A percentile compares a stretch with the other conserved stretches of the same genome.
These are phyloP conservation scores for Salarias fasciatus DNA, from an alignment of 2,797 vertebrate species.

Conservation along the genomic window DNA sequence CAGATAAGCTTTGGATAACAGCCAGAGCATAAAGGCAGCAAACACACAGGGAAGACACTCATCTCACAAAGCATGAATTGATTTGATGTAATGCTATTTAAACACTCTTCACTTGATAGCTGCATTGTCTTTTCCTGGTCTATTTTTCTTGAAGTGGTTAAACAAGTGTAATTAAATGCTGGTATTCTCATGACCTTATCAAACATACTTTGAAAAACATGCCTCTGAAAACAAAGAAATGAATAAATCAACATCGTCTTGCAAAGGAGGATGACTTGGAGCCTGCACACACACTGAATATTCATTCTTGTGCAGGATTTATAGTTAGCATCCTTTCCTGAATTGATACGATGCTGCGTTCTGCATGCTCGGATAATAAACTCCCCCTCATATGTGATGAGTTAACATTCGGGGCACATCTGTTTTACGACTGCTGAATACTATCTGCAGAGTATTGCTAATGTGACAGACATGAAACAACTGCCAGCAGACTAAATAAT, in stretches of 20 bases:
- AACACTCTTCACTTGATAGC: too few species aligned
- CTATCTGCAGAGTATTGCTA: constrained; percentile 37
- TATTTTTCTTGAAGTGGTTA: background rate
- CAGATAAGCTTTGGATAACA: too few species aligned
- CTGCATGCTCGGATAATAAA: constrained; percentile 23
- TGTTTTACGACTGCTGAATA: constrained; percentile 48
- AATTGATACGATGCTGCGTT: constrained; percentile 10
- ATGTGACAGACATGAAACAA: constrained; percentile 52
- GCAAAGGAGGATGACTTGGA: background rate
- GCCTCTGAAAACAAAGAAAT: background rate
- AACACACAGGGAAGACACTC: too few species aligned
- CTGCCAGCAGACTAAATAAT: constrained; percentile 29
- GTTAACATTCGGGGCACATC: constrained; percentile 42
- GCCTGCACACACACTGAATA: background rate
- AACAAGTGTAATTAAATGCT: background rate
- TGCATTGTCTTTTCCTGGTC: too few species aligned
- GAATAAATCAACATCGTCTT: background rate
- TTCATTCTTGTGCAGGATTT: constrained; percentile 20
- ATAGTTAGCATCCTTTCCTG: background rate
- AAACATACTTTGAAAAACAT: background rate
- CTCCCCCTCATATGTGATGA: constrained; percentile 24
- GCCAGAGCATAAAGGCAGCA: too few species aligned
- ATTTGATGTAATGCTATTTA: too few species aligned
- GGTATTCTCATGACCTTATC: background rate
- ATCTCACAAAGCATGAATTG: too few species aligned